Base-by-base conservation (phyloP, 2,888 invertebrate genomes). In the Coenonympha glycerion region DNA sequence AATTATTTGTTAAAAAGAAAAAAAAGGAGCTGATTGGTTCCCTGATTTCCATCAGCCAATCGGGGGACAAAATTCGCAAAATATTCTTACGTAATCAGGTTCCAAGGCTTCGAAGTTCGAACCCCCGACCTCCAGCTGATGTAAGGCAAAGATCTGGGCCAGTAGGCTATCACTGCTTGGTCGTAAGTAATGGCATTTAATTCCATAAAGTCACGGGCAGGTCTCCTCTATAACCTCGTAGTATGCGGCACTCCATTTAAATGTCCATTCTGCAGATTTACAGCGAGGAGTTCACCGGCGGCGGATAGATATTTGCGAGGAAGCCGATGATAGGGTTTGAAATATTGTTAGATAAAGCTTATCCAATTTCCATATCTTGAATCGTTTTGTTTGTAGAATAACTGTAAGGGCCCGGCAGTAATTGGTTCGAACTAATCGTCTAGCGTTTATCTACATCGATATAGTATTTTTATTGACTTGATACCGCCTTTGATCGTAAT, bases 211-310 rank as follows among this genome's bases (percentile, higher is more conserved):
- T 37, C 22, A 37, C 21, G 11, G 19, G 37, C 36, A 37, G 37
- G 8, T 21, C 37, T 36, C n/a, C 21, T 13, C 8, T 37, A 37
- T 22, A 8, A 13, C n/a, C n/a, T 22, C 21, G 13, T 37, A 11
- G 8, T n/a, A 8, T 22, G 6, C 21, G 22, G 8, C 70, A 71
- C 72, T 75, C 73, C 74, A 78, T 78, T 76, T 73, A 69, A 71
- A 72, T 71, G 73, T 66, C 74, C 72, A 71, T 75, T 75, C 70
- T 65, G 60, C 58, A 71, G 72, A 78, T 77, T 76, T 79, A 78
- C 76, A 53, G 62, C 50, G 52, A 15, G 8, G 44, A 39, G 48
- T 45, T 46, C 52, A 64, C n/a, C n/a, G n/a, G n/a, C n/a, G 67
- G 31, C 66, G 18, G 31, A 47, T 49, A 52, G 37, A 15, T 11